Base-by-base conservation (phyloP, 2,888 invertebrate genomes). In the Saturnia pavonia region DNA sequence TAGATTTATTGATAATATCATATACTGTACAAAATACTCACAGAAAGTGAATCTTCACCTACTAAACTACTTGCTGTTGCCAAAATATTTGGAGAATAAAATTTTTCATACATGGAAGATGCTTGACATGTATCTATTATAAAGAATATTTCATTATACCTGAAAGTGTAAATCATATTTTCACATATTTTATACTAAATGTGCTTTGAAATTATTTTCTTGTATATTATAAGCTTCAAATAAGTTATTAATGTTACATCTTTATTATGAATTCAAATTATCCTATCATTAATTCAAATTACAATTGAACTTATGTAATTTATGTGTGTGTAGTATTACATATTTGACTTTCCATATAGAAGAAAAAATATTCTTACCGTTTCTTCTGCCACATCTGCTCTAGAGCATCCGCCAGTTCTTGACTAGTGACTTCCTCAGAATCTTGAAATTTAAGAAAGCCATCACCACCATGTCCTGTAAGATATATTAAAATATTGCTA, bases 311-410 rank as follows among this genome's bases (percentile, higher is more conserved):
- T n/a, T n/a, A 16, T 8, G 14, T 54, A 54, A 16, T 22, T 54
- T 54, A n/a, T n/a, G 6, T 34, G 34, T 54, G 54, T 57, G 12
- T 27, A n/a, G n/a, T n/a, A n/a, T n/a, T n/a, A n/a, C n/a, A n/a
- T n/a, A n/a, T n/a, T n/a, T n/a, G n/a, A n/a, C n/a, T n/a, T n/a
- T 51, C 22, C 9, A 14, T 19, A 51, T 51, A 19, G 2, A 51
- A 51, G 48, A 51, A 6, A 51, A 19, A 51, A 51, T 51, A 51
- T 69, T 65, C 9, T 66, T 71, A 97, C 97, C 99, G 96, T 88
- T 97, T 96, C 86, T 99, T 99, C 85, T 99, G 99, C 98, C 99
- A 99, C 99, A 99, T 99, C 91, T 99, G 99, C 86, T 99, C 99
- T 70, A 99, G 95, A 25, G 99, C 99, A 95, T 99, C 99, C 25